Base-by-base conservation (phyloP, 2,113 vertebrate genomes). In the Centropristis striata region DNA sequence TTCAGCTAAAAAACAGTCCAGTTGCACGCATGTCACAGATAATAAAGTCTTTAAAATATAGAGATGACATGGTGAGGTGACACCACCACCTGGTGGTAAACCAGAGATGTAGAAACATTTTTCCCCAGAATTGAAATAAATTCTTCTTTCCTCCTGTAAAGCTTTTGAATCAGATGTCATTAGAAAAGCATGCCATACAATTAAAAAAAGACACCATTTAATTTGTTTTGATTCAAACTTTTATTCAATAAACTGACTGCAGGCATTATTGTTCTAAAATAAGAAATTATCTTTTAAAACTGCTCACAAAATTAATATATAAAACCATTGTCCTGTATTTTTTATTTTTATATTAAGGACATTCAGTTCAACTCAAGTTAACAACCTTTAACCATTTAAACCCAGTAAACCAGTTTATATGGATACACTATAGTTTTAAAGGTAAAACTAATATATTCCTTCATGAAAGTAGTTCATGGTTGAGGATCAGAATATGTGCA, bases 41-140 rank as follows among this genome's bases (percentile, higher is more conserved):
- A 41, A 18, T 0, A 14, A 53, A 28, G 15, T 32, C 32, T 5
- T 51, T 10, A 47, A 18, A 41, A 18, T 10, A 42, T 16, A 2
- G 16, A 32, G 11, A 41, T 28, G 0, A 20, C 39, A 47, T 21
- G 1, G 15, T 65, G 71, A 46, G 47, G 4, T 39, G 53, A 53
- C 25, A 44, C 36, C 55, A 10, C 46, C 65, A 69, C 10, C 55
- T 10, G 46, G 71, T 54, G 71, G 50, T 65, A 5, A 75, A 44
- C 14, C 14, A 55, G 12, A 57, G 1, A 36, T 25, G 25, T 5
- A 36, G 25, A 15, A 63, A 72, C 13, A 5, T 25, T 67, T 37
- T 14, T 0, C 12, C 25, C 7, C 12, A 16, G 8, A 39, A 67
- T 1, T 41, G 14, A 27, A 37, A 16, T 37, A 5, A 36, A 28